Conservation (phyloP, 2,797 vertebrate species). For the Florisuga fusca region DNA sequence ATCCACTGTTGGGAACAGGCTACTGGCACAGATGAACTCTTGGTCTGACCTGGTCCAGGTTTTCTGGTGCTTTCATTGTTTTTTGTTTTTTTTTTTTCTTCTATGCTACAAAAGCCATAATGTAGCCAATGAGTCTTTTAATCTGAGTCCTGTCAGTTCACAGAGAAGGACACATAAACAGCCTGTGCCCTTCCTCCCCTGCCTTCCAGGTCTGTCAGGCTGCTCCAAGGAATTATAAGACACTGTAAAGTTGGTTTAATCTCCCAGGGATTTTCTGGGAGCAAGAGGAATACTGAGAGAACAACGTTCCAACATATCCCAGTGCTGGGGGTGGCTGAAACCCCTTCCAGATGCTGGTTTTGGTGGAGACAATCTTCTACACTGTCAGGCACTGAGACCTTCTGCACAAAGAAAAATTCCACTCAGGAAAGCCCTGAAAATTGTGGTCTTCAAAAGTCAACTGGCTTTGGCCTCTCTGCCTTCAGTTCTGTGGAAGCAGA, state of each 20-base stretch:
- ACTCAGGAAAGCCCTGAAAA: not conserved
- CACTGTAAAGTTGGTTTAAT: not conserved
- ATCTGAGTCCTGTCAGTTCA: not conserved
- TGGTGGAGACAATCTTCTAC: too few relatives aligned
- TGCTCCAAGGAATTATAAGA: not conserved
- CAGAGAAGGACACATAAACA: not conserved
- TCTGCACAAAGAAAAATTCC: too few relatives aligned
- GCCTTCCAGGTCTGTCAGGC: not conserved
- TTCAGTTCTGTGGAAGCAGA: not conserved
- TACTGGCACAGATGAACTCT: not conserved
- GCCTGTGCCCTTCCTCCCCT: not conserved
- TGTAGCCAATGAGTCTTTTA: not conserved
- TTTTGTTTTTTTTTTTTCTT: too few relatives aligned
- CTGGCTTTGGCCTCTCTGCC: not conserved
- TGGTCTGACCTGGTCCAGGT: not conserved
- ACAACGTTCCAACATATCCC: too few relatives aligned
- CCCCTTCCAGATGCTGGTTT: fast-evolving
- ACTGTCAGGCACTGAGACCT: not conserved
- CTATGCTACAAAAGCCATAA: fast-evolving
- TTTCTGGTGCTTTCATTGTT: not conserved
- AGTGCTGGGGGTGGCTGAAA: not conserved
- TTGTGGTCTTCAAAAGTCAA: not conserved
- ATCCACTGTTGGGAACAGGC: not conserved
- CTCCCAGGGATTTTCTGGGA: not conserved
- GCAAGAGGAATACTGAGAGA: fast-evolving